Conservation (phyloP, 2,888 invertebrate species). For the Mantis religiosa region DNA sequence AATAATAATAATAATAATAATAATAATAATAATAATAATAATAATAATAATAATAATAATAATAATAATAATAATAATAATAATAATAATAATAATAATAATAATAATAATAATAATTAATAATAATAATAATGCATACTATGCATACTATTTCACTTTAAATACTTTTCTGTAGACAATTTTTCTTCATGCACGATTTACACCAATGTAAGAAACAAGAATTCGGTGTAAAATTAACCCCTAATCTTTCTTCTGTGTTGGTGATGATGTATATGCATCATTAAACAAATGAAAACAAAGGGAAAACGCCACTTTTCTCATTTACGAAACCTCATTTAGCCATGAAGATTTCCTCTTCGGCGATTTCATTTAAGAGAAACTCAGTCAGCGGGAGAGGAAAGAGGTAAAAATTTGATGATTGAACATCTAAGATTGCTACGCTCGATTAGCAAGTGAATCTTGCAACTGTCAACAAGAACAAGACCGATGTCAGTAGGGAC, state of each 20-base stretch:
- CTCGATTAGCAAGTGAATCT: slow-evolving; percentile 25
- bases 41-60: no score
- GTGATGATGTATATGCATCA: not conserved
- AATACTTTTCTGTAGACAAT: no score
- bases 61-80: no score
- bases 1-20: no score
- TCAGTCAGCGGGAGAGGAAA: not conserved
- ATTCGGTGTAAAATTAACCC: not conserved
- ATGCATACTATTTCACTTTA: no score
- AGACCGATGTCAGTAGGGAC: slow-evolving; percentile 10
- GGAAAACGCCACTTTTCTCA: not conserved
- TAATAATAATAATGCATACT: no score
- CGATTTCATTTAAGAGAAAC: not conserved
- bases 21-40: no score
- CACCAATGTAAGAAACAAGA: not conserved
- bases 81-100: no score
- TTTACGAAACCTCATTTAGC: not conserved
- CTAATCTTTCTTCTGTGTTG: not conserved
- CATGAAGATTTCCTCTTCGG: not conserved
- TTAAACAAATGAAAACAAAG: not conserved
- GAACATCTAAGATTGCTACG: slow-evolving; percentile 19
- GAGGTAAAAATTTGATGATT: slow-evolving; percentile 6
- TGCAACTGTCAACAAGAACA: slow-evolving; percentile 23
- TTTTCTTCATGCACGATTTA: no score
- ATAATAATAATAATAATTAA: no score